These are phyloP conservation scores for Nematostella vectensis DNA, from an alignment of 92 coral and sea anemone genomes.

Conservation along the genomic window DNA sequence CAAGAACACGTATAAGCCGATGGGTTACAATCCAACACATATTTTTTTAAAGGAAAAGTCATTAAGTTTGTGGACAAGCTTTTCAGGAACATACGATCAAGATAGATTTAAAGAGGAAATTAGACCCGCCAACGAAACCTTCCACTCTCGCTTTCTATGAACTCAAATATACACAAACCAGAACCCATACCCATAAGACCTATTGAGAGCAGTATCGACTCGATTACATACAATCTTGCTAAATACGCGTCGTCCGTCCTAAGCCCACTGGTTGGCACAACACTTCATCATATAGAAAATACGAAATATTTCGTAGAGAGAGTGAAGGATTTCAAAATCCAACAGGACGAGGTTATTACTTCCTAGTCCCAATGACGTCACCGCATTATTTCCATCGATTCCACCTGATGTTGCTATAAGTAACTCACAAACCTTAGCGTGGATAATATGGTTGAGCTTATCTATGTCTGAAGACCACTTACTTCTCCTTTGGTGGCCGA, in stretches of 20 bases:
- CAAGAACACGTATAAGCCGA: constrained; percentile 4
- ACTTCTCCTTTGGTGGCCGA: constrained; percentile 8
- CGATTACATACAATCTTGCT: constrained; percentile 10
- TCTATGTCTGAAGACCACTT: constrained; percentile 11
- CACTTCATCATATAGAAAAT: constrained; percentile 11
- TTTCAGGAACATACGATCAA: constrained; percentile 11
- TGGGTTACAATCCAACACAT: constrained; percentile 27
- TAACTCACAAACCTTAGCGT: constrained; percentile 1
- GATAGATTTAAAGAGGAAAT: constrained; percentile 20
- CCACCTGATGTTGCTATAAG: constrained; percentile 4
- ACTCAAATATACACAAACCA: constrained; percentile 15
- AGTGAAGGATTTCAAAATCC: constrained; percentile 1
- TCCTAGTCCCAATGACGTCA: constrained; percentile 6
- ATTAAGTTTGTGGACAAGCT: constrained; percentile 8
- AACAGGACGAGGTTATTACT: not conserved
- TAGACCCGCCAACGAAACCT: constrained; percentile 29
- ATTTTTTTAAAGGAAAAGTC: constrained; percentile 9
- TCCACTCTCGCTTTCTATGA: constrained; percentile 20
- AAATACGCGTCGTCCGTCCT: constrained; percentile 1
- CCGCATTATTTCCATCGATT: constrained; percentile 8
- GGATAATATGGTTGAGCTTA: not conserved
- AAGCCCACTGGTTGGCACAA: constrained; percentile 3
- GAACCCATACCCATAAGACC: constrained; percentile 25
- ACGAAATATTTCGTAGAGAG: constrained; percentile 3
- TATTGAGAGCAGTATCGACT: constrained; percentile 16